Conservation (phyloP, 2,113 vertebrate genomes). For the Corvus cornix region DNA sequence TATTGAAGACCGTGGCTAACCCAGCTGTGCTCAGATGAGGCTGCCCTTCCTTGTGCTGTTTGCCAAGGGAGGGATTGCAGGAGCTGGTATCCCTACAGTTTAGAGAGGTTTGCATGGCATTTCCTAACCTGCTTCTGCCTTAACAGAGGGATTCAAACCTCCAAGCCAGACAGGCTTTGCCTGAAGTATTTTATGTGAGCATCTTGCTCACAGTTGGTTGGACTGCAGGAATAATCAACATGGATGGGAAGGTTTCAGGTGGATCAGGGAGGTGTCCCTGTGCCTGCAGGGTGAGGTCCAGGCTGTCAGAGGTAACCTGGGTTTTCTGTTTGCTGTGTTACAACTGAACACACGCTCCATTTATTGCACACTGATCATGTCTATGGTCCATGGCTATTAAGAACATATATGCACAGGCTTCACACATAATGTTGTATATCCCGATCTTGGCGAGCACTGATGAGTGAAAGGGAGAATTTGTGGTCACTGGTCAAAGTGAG, state of each 20-base stretch:
- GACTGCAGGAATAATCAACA: neutral
- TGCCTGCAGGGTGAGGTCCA: neutral
- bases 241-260: neutral
- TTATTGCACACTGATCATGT: neutral
- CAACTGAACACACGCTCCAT: rapidly evolving
- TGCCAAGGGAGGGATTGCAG: neutral
- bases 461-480: neutral
- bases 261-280: neutral
- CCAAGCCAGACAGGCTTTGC: neutral
- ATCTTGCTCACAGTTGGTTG: neutral
- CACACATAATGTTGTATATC: rapidly evolving
- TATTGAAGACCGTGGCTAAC: neutral
- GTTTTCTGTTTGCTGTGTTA: neutral
- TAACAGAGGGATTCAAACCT: neutral
- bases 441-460: neutral
- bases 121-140: neutral
- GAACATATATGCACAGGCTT: neutral
- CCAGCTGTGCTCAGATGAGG: neutral
- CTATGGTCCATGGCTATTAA: neutral
- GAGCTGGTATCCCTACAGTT: neutral
- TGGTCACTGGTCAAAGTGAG: neutral
- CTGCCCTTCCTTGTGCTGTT: neutral
- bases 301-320: neutral
- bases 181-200: neutral
- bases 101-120: neutral